Evolutionary conservation across 2,797 vertebrate genomes (phyloP), one percentile per base, ranked within the genome.

Genomic region (Sparus aurata): DNA sequence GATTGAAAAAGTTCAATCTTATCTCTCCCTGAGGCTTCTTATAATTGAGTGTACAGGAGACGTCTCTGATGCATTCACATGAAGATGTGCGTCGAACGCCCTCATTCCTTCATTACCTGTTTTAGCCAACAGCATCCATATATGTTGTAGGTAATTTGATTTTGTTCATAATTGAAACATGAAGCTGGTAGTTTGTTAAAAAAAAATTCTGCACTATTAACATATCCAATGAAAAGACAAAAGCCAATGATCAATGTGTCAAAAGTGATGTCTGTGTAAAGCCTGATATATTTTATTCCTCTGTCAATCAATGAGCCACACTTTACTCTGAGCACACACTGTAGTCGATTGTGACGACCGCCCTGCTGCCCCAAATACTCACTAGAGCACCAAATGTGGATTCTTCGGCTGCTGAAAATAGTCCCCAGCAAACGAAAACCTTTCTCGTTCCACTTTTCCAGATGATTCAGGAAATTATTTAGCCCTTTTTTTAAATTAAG

Each of bases 21-120:
- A 13, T 69, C 23, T 30, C n/a, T 64, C 72, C 84, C 79, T 2
- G 76, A 70, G 79, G 79, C 69, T 2, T 43, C 17, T 0, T 65
- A 4, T 70, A 20, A 80, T 23, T 62, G 15, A 61, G 55, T 54
- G 59, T 25, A 47, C 27, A 38, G 3, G 20, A 43, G 12, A 41
- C 0, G 30, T 60, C 60, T 49, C 27, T 69, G 63, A 71, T 17
- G 34, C 50, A 17, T 4, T 50, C 25, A 57, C 46, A 47, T 53
- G 2, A n/a, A 54, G 41, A 69, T 55, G 8, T 46, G 50, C 3
- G 54, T 52, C 69, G 53, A 66, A 77, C n/a, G 1, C 11, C 18
- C 34, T 27, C 45, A 58, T 58, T 41, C 58, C 46, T 67, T 59
- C 15, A 47, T 38, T 9, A 38, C 59, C 77, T 10, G 46, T 66